Conservation (phyloP, 2,888 invertebrate genomes). For the Euzophera pinguis region DNA sequence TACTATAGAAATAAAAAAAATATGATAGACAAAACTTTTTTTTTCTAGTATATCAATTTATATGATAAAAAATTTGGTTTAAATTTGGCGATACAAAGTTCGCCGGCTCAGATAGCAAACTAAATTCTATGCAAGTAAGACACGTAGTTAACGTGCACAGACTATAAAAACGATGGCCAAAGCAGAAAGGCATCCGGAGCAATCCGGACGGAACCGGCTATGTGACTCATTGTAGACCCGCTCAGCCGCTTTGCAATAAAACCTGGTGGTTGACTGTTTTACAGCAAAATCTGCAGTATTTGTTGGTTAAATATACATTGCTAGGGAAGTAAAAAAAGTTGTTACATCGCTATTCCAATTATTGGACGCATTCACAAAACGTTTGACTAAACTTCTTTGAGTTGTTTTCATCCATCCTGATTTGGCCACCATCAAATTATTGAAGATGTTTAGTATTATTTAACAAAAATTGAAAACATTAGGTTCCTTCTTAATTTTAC, state of each 20-base stretch:
- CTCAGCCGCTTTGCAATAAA: constrained; percentile 17
- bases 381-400: too few species aligned
- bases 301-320: not conserved
- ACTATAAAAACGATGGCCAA: constrained; percentile 30
- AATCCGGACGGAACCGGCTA: constrained; percentile 40
- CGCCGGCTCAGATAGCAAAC: not conserved
- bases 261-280: constrained; percentile 18
- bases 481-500: too few species aligned
- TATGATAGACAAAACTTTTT: too few species aligned
- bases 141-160: constrained; percentile 21
- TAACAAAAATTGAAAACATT: too few species aligned
- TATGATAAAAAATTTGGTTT: too few species aligned
- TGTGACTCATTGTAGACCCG: constrained; percentile 47
- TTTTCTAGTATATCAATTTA: too few species aligned
- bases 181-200: constrained; percentile 16
- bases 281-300: constrained; percentile 28
- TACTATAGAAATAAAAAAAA: too few species aligned
- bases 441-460: too few species aligned
- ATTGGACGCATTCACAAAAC: not conserved
- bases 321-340: not conserved
- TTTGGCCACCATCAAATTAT: too few species aligned
- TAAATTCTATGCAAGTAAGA: constrained; percentile 9
- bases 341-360: not conserved
- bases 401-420: too few species aligned
- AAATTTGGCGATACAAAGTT: not conserved